phyloP scores from a whole-genome alignment of 1,140 invertebrate species.

The Ips typographus region DNA sequence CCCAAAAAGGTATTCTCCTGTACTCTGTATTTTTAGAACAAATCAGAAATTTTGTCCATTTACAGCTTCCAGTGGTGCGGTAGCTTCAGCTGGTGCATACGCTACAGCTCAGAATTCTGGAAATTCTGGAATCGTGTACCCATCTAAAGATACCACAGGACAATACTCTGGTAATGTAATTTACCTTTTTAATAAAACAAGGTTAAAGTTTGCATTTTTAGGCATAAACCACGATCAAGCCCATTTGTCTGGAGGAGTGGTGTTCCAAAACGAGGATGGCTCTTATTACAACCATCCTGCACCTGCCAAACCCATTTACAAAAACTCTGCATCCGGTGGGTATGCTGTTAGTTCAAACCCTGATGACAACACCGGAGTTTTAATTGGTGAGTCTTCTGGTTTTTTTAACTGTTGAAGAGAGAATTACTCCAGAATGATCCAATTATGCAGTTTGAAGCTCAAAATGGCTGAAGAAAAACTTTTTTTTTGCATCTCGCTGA shows the following conservation, averaged over 20 bases:
- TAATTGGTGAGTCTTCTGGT: slow-evolving; percentile 14
- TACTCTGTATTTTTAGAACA: neutral
- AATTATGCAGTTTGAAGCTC: neutral
- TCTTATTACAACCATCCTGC: slow-evolving; percentile 5
- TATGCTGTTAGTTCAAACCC: slow-evolving; percentile 25
- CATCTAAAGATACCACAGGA: neutral
- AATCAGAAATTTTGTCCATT: neutral
- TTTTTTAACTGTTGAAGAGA: neutral
- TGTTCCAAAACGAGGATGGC: slow-evolving; percentile 24
- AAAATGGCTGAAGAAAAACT: too few relatives aligned
- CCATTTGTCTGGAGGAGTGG: slow-evolving; percentile 11
- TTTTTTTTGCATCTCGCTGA: too few relatives aligned
- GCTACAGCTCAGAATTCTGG: neutral
- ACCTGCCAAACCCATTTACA: slow-evolving; percentile 15
- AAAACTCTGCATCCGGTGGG: slow-evolving; percentile 19
- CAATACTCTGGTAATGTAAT: slow-evolving; percentile 13
- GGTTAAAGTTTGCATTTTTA: neutral
- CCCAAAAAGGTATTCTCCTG: neutral
- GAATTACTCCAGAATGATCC: too few relatives aligned
- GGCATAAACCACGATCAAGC: slow-evolving; percentile 18
- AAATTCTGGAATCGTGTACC: slow-evolving; percentile 3
- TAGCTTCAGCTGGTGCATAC: neutral
- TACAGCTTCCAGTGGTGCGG: neutral
- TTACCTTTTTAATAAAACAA: neutral
- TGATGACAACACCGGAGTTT: slow-evolving; percentile 23